These are phyloP conservation scores for Drosophila ironensis DNA, from an alignment of 1,140 invertebrate species.

Conservation along the genomic window DNA sequence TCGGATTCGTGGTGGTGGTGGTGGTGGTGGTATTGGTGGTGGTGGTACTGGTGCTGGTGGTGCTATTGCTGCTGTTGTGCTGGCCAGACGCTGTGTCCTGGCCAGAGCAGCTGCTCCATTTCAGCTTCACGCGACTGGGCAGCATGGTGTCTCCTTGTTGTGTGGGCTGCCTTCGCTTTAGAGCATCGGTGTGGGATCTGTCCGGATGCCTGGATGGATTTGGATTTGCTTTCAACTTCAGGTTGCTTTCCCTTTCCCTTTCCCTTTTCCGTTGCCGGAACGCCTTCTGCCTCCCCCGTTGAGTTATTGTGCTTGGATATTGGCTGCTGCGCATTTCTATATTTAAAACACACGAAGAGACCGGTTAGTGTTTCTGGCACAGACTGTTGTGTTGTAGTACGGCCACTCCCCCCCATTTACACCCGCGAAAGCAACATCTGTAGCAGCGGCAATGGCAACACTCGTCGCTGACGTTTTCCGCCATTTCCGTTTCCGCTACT, in stretches of 20 bases:
- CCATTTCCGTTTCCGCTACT: conserved; percentile 69
- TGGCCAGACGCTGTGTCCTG: too few relatives aligned
- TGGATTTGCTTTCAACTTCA: conserved; percentile 26
- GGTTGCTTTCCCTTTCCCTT: background rate
- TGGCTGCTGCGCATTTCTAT: conserved; percentile 39
- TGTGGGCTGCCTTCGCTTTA: background rate
- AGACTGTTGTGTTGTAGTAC: too few relatives aligned
- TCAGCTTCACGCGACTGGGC: conserved; percentile 59
- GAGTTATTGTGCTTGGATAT: conserved; percentile 25
- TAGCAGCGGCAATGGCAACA: conserved; percentile 40
- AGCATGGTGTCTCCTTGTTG: conserved; percentile 17
- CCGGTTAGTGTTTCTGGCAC: background rate
- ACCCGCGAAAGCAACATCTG: too few relatives aligned
- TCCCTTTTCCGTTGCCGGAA: background rate
- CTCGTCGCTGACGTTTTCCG: conserved; percentile 63
- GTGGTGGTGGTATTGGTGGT: background rate
- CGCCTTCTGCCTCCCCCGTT: conserved; percentile 7
- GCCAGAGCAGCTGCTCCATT: conserved; percentile 29
- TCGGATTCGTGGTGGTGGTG: background rate
- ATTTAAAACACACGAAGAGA: conserved; percentile 39
- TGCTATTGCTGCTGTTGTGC: too few relatives aligned
- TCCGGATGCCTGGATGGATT: conserved; percentile 50
- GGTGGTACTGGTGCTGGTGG: conserved; percentile 3
- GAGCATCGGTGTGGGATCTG: background rate
- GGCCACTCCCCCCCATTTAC: too few relatives aligned